Evolutionary conservation across 1,140 invertebrate species (phyloP).

Genomic region (Brachionus paranguensis): DNA sequence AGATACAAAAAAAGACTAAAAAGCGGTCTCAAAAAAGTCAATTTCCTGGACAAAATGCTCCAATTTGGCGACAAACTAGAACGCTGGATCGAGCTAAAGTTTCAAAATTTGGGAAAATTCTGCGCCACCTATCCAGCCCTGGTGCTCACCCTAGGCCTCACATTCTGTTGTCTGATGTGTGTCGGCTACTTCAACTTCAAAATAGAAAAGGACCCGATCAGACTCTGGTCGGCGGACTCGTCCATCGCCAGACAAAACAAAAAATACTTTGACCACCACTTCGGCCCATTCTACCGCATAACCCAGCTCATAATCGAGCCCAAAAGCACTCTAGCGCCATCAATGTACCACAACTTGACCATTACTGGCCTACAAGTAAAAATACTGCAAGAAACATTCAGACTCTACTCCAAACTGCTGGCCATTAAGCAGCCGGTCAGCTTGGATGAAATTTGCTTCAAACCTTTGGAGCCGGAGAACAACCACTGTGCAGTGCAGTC

Average conservation of each 20-base stretch:
- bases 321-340: neutral
- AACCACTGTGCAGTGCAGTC: conserved; percentile 15
- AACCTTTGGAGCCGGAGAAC: conserved; percentile 35
- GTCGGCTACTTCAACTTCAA: conserved; percentile 66
- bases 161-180: conserved; percentile 59
- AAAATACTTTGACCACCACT: conserved; percentile 72
- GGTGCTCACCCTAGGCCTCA: conserved; percentile 67
- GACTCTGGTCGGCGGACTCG: conserved; percentile 85
- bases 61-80: conserved; percentile 23
- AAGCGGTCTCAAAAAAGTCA: neutral
- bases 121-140: conserved; percentile 73
- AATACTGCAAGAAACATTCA: neutral
- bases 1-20: neutral
- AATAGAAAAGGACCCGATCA: conserved; percentile 86
- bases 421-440: conserved; percentile 41
- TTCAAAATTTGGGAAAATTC: conserved; percentile 58
- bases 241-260: conserved; percentile 77
- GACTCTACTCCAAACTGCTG: neutral
- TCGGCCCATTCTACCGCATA: conserved; percentile 40
- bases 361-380: neutral
- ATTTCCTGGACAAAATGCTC: conserved; percentile 8
- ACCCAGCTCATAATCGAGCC: conserved; percentile 34
- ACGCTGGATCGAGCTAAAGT: neutral
- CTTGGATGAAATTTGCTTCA: neutral
- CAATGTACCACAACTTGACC: neutral